phyloP scores from a whole-genome alignment of 2,888 invertebrate species.

The Torymus tubicola region DNA sequence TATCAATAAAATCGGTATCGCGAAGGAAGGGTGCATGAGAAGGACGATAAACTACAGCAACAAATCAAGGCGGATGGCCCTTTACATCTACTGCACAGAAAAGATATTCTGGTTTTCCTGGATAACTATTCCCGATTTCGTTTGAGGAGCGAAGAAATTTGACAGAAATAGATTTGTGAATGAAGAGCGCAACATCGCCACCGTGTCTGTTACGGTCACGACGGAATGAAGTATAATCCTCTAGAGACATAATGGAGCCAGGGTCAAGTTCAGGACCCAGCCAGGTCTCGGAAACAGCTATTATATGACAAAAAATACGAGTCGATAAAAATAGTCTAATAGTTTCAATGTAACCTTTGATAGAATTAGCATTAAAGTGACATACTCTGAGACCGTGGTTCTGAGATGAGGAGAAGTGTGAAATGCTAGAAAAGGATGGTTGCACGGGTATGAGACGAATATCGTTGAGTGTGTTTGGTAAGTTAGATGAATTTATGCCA shows the following conservation, averaged over 20 bases:
- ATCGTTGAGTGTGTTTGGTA: not conserved
- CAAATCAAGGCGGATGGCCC: not conserved
- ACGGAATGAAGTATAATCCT: not conserved
- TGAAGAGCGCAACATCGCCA: not conserved
- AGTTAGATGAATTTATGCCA: not conserved
- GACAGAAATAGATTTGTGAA: not conserved
- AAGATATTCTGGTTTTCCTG: constrained; percentile 2
- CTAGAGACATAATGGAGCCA: not conserved
- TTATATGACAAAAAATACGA: not conserved
- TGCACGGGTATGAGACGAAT: not conserved
- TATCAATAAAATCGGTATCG: not conserved
- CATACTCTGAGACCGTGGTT: too few species aligned
- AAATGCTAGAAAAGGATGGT: not conserved
- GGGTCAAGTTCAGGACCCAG: not conserved
- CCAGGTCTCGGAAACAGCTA: not conserved
- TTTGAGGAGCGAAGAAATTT: not conserved
- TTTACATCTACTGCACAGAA: not conserved
- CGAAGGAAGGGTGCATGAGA: not conserved
- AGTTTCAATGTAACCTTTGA: too few species aligned
- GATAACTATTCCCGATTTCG: not conserved
- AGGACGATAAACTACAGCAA: not conserved
- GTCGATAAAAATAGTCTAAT: not conserved
- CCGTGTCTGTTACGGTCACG: constrained; percentile 5
- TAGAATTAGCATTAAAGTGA: too few species aligned
- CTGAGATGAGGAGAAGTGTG: too few species aligned